phyloP scores from a whole-genome alignment of 1,140 invertebrate species.

The Zaprionus lachaisei region DNA sequence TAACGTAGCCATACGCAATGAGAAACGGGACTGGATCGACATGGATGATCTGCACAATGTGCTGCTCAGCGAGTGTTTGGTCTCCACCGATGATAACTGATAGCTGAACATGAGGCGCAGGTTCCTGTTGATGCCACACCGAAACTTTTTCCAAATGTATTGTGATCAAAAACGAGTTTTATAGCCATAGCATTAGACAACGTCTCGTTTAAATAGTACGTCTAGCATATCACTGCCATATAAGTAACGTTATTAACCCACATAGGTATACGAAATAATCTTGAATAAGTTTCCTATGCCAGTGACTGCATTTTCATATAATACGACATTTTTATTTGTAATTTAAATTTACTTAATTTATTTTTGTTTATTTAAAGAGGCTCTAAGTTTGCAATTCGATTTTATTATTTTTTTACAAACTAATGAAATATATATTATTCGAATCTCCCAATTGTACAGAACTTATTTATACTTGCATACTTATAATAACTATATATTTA shows the following conservation, averaged over 20 bases:
- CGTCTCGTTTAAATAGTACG: constrained; percentile 27
- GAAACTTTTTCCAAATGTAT: constrained; percentile 82
- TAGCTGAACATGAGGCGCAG: constrained; percentile 23
- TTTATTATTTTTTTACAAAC: constrained; percentile 37
- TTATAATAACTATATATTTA: constrained; percentile 24
- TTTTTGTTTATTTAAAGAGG: constrained; percentile 67
- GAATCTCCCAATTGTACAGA: constrained; percentile 49
- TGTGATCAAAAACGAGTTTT: constrained; percentile 78
- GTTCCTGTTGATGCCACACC: constrained; percentile 75
- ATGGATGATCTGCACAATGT: constrained; percentile 93
- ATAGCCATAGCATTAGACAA: constrained; percentile 46
- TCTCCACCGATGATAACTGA: constrained; percentile 69
- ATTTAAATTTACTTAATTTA: constrained; percentile 55
- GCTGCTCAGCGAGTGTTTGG: constrained; percentile 91
- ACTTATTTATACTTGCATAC: constrained; percentile 12
- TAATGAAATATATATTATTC: constrained; percentile 21
- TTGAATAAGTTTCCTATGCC: constrained; percentile 44
- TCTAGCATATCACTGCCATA: constrained; percentile 71
- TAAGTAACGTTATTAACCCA: constrained; percentile 49
- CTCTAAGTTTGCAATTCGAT: constrained; percentile 70
- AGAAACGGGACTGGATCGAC: constrained; percentile 91
- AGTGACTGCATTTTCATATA: constrained; percentile 73
- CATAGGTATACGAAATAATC: constrained; percentile 19
- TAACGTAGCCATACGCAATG: constrained; percentile 90
- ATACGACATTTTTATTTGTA: constrained; percentile 10